Conservation (phyloP, 2,888 invertebrate genomes). For the Axea sp. region DNA sequence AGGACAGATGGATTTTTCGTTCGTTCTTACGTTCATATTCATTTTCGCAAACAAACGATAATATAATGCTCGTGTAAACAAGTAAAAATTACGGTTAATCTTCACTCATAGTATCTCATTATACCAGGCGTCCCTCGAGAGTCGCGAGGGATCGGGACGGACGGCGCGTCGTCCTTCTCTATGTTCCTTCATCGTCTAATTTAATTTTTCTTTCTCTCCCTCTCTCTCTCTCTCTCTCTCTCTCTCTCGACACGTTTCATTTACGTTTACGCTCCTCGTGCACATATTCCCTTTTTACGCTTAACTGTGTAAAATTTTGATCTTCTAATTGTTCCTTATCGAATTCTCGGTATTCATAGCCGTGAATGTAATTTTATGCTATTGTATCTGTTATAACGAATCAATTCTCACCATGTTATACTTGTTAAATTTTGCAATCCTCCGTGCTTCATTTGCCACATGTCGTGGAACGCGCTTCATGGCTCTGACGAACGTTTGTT, state of each 20-base stretch:
- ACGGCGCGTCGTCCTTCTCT: slow-evolving; percentile 68
- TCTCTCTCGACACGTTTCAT: slow-evolving; percentile 41
- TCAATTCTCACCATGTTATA: slow-evolving; percentile 35
- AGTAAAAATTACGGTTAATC: slow-evolving; percentile 69
- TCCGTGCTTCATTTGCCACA: slow-evolving; percentile 25
- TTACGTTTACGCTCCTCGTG: slow-evolving; percentile 41
- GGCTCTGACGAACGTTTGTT: slow-evolving; percentile 69
- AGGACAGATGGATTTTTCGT: slow-evolving; percentile 73
- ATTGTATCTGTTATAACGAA: slow-evolving; percentile 25
- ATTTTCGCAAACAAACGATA: slow-evolving; percentile 62
- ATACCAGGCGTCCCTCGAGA: slow-evolving; percentile 65
- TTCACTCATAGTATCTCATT: slow-evolving; percentile 63
- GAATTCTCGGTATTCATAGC: slow-evolving; percentile 33
- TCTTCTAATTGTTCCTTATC: slow-evolving; percentile 19
- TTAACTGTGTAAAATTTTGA: slow-evolving; percentile 20
- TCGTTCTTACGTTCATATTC: slow-evolving; percentile 60
- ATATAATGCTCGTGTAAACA: slow-evolving; percentile 67
- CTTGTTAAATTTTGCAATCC: slow-evolving; percentile 14
- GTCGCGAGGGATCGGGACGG: slow-evolving; percentile 69
- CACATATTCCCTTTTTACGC: slow-evolving; percentile 33
- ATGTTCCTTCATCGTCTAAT: slow-evolving; percentile 45
- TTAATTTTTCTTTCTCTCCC: slow-evolving; percentile 32
- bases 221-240: slow-evolving; percentile 43
- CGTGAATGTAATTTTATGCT: slow-evolving; percentile 31
- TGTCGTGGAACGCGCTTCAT: slow-evolving; percentile 68